These are phyloP conservation scores for Drosophila repleta DNA, from an alignment of 1,140 invertebrate genomes.

Conservation along the genomic window DNA sequence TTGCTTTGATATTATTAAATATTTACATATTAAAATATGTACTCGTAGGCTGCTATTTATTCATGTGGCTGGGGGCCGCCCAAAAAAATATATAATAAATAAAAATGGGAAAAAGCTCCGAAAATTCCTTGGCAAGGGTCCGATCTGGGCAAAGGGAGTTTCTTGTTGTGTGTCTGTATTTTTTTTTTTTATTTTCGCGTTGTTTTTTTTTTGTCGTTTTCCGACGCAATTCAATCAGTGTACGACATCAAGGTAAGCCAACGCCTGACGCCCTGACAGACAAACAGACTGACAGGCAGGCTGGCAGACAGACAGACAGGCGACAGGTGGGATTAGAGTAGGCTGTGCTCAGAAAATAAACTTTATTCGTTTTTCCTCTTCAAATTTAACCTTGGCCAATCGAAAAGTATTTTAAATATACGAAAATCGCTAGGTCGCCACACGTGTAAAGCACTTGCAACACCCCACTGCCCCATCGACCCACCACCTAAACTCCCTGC, in stretches of 20 bases:
- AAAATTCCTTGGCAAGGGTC: constrained; percentile 31
- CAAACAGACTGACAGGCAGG: constrained; percentile 2
- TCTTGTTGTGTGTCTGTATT: too few species aligned
- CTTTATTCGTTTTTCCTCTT: constrained; percentile 14
- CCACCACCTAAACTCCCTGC: too few species aligned
- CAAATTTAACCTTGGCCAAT: constrained; percentile 15
- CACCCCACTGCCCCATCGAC: constrained; percentile 36
- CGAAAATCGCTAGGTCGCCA: constrained; percentile 8
- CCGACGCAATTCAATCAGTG: constrained; percentile 76
- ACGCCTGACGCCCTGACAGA: constrained; percentile 35
- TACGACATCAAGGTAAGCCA: constrained; percentile 65
- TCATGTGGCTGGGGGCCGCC: constrained; percentile 48
- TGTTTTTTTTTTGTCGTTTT: constrained; percentile 18
- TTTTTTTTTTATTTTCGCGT: not conserved
- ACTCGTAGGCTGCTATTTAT: constrained; percentile 59
- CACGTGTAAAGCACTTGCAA: constrained; percentile 33
- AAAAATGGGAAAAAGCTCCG: constrained; percentile 57
- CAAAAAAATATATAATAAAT: constrained; percentile 5
- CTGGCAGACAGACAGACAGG: constrained; percentile 8
- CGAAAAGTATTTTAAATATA: constrained; percentile 54
- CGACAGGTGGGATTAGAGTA: constrained; percentile 34
- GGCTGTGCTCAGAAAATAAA: constrained; percentile 1
- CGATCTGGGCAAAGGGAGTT: constrained; percentile 37
- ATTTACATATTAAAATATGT: constrained; percentile 78
- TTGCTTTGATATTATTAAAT: constrained; percentile 77